Base-by-base conservation (phyloP, 2,888 invertebrate genomes). In the Oscheius sp. region DNA sequence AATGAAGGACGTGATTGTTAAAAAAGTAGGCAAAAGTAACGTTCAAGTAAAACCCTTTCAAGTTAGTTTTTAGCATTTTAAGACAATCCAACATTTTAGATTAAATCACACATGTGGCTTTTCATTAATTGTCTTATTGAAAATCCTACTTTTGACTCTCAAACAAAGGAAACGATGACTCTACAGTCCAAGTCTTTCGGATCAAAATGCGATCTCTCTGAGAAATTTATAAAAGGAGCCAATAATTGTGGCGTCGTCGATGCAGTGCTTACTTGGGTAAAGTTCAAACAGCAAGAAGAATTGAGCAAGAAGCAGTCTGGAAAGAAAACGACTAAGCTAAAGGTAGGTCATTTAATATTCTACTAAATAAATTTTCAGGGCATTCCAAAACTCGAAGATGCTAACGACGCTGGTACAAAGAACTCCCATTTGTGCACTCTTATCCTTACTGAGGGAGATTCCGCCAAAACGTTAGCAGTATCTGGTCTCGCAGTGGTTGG, bases 111-210 rank as follows among this genome's bases (percentile, higher is more conserved):
- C 87, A 90, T 99, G 89, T 99, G 97, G 97, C 87, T 99, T 0
- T 98, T 98, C 86, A 90, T 98, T 28, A 98, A 96, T 86, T 95
- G 95, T 87, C 89, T 98, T 50, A 95, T 99, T 82, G 97, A 96
- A 68, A 99, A 99, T 90, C 98, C 98, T 30, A 93, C 96, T 41
- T 99, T 98, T 89, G 98, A 98, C 88, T 98, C 98, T 0, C 98
- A 99, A 90, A 98, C 98, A 0, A 99, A 99, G 89, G 98, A 99
- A 86, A 93, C 93, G 85, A 96, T 99, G 96, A 99, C 97, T 0
- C 90, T 95, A 49, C 38, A 95, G 88, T 88, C 90, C 0, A 97
- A 95, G 86, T 92, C 90, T 85, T 99, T 99, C 87, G 98, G 98
- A 14, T 96, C 96, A 0, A 96, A 94, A 87, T 96, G 95, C 86